Evolutionary conservation across 1,140 invertebrate species (phyloP).

Genomic region (Drosophila melanica): DNA sequence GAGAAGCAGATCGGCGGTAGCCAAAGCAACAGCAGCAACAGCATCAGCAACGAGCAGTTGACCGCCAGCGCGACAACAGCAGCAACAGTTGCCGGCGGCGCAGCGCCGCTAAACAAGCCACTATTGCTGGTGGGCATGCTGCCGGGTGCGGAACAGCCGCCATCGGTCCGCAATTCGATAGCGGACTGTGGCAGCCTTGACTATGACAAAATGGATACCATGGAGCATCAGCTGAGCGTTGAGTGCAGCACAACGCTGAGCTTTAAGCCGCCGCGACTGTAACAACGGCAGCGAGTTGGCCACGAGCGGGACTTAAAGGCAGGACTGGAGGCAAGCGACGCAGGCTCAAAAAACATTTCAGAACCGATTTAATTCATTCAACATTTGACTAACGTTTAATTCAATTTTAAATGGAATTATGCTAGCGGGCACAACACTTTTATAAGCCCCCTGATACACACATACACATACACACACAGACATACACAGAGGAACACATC

Average conservation of each 20-base stretch:
- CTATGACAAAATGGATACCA: conserved; percentile 57
- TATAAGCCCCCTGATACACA: not conserved
- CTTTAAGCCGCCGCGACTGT: conserved; percentile 74
- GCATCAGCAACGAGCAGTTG: conserved; percentile 60
- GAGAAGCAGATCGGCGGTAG: conserved; percentile 85
- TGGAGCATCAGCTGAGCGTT: conserved; percentile 50
- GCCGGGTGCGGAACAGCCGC: conserved; percentile 67
- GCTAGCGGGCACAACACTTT: not conserved
- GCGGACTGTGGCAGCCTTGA: conserved; percentile 66
- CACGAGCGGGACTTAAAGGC: conserved; percentile 1
- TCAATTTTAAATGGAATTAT: conserved; percentile 10
- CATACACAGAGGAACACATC: conserved; percentile 12
- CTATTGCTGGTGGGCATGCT: conserved; percentile 66
- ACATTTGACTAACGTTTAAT: conserved; percentile 17
- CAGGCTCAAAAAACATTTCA: conserved; percentile 36
- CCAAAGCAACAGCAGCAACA: conserved; percentile 75
- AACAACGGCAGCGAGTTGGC: conserved; percentile 50
- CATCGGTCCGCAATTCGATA: conserved; percentile 75
- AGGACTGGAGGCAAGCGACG: conserved; percentile 33
- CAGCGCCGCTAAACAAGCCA: conserved; percentile 57
- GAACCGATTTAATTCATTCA: conserved; percentile 20
- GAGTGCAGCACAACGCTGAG: conserved; percentile 69
- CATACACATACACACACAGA: conserved; percentile 7
- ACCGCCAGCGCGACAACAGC: conserved; percentile 17
- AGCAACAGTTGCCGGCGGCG: conserved; percentile 24